phyloP scores from a whole-genome alignment of 2,888 invertebrate species.

The Hydriomena furcata region DNA sequence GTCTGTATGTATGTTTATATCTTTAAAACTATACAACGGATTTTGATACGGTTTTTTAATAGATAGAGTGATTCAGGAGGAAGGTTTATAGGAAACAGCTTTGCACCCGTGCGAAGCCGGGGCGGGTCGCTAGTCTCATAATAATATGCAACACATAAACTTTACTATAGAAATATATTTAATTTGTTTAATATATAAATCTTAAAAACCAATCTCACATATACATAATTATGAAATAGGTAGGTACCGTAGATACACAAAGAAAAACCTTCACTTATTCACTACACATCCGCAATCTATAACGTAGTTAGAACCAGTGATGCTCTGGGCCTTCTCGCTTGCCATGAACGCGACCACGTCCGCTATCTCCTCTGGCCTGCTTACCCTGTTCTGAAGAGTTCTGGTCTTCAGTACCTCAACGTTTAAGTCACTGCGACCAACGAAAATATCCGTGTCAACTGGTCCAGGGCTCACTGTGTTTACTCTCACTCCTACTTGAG shows the following conservation, averaged over 20 bases:
- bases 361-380: constrained; percentile 27
- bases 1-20: too few species aligned
- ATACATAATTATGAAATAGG: not conserved
- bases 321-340: constrained; percentile 27
- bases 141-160: too few species aligned
- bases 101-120: too few species aligned
- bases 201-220: not conserved
- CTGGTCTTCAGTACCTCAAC: constrained; percentile 10
- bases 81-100: too few species aligned
- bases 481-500: constrained; percentile 83
- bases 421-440: not conserved
- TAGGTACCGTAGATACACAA: not conserved
- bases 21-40: too few species aligned
- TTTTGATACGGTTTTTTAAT: too few species aligned
- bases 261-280: constrained; percentile 2
- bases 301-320: constrained; percentile 34
- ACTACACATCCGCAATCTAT: constrained; percentile 61
- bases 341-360: constrained; percentile 28
- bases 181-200: too few species aligned
- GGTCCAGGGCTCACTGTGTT: constrained; percentile 90
- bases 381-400: constrained; percentile 21
- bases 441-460: constrained; percentile 60
- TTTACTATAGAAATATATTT: too few species aligned
- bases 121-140: too few species aligned
- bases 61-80: too few species aligned